Conservation (phyloP, 2,888 invertebrate species). For the Lydus trimaculatus region DNA sequence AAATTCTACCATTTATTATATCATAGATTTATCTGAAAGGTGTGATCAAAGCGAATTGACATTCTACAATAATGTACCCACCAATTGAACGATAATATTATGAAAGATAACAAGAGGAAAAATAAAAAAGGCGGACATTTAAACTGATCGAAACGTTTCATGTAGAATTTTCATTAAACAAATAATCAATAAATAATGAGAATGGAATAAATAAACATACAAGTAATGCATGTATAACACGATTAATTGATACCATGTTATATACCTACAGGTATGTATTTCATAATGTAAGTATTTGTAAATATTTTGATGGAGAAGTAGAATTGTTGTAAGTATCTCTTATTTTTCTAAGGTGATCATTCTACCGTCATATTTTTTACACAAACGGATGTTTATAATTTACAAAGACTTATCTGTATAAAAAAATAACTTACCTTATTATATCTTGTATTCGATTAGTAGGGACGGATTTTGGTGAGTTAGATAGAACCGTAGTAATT, state of each 20-base stretch:
- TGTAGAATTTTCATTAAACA: neutral
- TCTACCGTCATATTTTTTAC: no score
- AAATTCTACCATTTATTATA: constrained; percentile 15
- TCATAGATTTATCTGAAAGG: constrained; percentile 24
- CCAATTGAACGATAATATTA: neutral
- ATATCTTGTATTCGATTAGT: constrained; percentile 64
- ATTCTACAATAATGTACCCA: neutral
- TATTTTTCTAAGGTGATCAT: no score
- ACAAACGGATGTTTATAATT: no score
- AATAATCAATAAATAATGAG: neutral
- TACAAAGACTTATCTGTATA: neutral
- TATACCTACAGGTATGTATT: no score
- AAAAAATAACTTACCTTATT: constrained; percentile 62
- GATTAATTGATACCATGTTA: no score
- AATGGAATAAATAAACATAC: neutral
- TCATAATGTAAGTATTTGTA: no score
- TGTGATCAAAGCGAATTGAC: constrained; percentile 8
- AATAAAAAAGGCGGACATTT: neutral
- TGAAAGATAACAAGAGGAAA: neutral
- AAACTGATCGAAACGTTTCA: neutral
- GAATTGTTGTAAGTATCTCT: no score
- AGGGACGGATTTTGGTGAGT: constrained; percentile 60
- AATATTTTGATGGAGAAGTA: no score
- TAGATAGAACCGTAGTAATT: constrained; percentile 62
- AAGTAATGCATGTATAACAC: neutral